Evolutionary conservation across 1,140 invertebrate genomes (phyloP).

Genomic region (Drosophila pachea): DNA sequence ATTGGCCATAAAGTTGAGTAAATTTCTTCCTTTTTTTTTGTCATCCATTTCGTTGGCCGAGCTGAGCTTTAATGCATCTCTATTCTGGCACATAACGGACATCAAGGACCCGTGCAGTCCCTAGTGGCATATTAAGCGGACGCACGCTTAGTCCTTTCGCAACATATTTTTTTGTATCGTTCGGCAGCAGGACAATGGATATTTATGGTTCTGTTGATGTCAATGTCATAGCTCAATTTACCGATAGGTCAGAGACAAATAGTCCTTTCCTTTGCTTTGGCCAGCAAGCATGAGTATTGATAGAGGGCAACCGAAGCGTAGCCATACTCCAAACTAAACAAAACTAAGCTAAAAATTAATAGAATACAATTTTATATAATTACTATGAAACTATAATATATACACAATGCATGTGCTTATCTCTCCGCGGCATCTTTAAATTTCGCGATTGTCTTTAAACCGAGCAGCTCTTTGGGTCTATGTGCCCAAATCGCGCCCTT

Average conservation of each 20-base stretch:
- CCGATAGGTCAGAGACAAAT: neutral
- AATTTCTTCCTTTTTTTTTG: constrained; percentile 23
- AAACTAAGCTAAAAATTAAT: no score
- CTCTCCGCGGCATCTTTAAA: neutral
- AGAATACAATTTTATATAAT: no score
- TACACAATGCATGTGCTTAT: no score
- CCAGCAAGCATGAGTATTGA: no score
- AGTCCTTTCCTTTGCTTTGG: no score
- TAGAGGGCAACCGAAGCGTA: no score
- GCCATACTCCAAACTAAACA: no score
- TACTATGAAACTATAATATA: no score
- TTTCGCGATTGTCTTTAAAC: constrained; percentile 14
- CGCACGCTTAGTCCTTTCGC: constrained; percentile 5
- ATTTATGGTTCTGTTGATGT: constrained; percentile 19
- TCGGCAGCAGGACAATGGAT: constrained; percentile 5
- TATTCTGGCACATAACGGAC: constrained; percentile 32
- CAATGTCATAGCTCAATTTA: constrained; percentile 4
- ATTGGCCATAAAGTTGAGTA: constrained; percentile 63
- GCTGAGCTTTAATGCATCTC: constrained; percentile 55
- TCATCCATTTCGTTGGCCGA: constrained; percentile 2
- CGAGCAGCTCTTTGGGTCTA: constrained; percentile 11
- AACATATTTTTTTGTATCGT: constrained; percentile 24
- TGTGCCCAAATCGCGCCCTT: constrained; percentile 16
- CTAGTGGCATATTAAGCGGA: no score
- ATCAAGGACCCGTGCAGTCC: constrained; percentile 6